Evolutionary conservation across 2,888 invertebrate genomes (phyloP), one percentile per base, ranked within the genome.

Genomic region (Conistra vaccinii): DNA sequence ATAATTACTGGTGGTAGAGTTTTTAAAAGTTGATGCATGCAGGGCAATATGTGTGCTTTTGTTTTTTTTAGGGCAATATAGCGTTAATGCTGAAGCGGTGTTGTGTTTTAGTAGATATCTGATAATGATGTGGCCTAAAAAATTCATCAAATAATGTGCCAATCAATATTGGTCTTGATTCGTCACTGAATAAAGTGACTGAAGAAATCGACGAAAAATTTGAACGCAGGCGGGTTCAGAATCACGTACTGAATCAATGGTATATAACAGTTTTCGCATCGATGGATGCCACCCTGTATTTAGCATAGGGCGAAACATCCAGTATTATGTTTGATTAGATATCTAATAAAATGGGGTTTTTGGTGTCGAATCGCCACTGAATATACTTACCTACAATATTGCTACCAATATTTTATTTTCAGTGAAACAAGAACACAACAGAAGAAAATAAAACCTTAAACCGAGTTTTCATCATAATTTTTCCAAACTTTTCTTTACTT

Each of bases 1-100:
- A 74, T 76, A 82, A 81, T 85, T 77, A 77, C 69, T 65, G 51
- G 32, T 10, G 32, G 26, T 57, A 20, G 39, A 84, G 81, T 84
- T 81, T 68, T 58, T 39, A 76, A 85, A 76, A 58, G 77, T 72
- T 72, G 35, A 67, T 81, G 65, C 26, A 48, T 53, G 14, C 17
- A 10, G n/a, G 3, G 35, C 26, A 68, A 48, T 45, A 45, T 65
- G 45, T 55, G 51, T 39, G 14, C 3, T n/a, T 58, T 69, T 29
- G 53, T 66, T 67, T 78, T 39, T 83, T 66, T 78, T 7, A 53
- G 53, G 2, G 53, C n/a, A 53, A 10, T 48, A 7, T 0, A 10
- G 6, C 12, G 3, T 26, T 39, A 17, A 26, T 55, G 4, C 4
- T 2, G 4, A 12, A 23, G 0, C 17, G 39, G 29, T 39, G 6